phyloP scores from a whole-genome alignment of 2,113 vertebrate genomes.

The Drymodes brunneopygia region DNA sequence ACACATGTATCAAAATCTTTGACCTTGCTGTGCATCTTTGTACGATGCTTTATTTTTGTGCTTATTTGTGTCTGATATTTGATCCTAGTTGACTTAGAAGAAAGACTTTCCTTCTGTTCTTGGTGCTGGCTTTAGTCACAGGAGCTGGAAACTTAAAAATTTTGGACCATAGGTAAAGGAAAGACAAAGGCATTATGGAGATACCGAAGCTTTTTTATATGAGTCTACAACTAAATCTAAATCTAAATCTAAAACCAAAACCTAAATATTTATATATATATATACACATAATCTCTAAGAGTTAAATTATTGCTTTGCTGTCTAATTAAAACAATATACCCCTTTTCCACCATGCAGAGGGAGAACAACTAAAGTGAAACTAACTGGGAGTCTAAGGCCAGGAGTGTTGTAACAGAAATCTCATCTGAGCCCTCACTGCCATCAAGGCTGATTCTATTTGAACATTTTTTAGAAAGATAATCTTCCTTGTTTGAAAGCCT shows the following conservation, averaged over 20 bases:
- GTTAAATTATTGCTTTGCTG: background rate
- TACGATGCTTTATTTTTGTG: background rate
- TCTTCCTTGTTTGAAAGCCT: background rate
- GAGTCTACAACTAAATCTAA: background rate
- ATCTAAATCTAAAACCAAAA: background rate
- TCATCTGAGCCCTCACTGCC: accelerated
- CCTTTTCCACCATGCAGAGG: background rate
- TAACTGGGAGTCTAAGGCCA: background rate
- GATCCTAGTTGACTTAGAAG: background rate
- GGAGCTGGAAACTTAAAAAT: background rate
- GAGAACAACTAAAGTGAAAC: background rate
- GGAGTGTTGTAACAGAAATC: background rate
- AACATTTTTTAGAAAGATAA: background rate
- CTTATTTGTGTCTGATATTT: background rate
- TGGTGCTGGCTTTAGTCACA: background rate
- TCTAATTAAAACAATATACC: background rate
- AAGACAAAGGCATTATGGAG: background rate
- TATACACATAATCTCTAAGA: background rate
- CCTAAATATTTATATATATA: background rate
- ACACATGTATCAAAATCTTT: background rate
- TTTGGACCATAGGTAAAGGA: background rate
- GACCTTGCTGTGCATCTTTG: background rate
- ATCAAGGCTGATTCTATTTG: background rate
- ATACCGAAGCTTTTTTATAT: background rate
- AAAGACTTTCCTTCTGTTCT: background rate